Evolutionary conservation across 2,797 vertebrate genomes (phyloP).

Genomic region (Anabacerthia variegaticeps): DNA sequence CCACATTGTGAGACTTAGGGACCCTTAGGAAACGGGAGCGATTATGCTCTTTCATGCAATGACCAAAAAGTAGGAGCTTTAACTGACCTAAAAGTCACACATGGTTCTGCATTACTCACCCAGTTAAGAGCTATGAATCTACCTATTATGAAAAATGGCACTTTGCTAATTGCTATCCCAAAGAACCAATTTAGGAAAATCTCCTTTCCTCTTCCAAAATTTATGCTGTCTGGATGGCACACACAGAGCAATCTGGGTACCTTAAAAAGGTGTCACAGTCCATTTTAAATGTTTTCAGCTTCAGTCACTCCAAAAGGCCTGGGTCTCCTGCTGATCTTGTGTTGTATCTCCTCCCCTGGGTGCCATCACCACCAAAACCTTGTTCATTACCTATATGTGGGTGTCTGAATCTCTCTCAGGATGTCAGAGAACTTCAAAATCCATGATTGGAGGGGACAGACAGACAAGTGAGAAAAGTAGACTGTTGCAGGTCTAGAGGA

Average conservation of each 20-base stretch:
- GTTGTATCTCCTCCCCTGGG: background rate
- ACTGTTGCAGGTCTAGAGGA: background rate
- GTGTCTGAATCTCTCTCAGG: background rate
- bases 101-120: background rate
- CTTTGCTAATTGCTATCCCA: background rate
- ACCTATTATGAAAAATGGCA: background rate
- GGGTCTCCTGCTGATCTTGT: background rate
- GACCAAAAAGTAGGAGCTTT: background rate
- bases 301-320: background rate
- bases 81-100: background rate
- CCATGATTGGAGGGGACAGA: background rate
- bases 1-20: accelerated
- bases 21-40: background rate
- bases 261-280: background rate
- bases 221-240: background rate
- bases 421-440: background rate
- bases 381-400: background rate
- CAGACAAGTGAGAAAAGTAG: background rate
- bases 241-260: background rate
- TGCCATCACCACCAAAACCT: background rate
- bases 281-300: background rate
- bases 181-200: background rate
- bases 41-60: background rate
- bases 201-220: background rate
- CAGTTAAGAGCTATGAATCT: background rate